Evolutionary conservation across 2,888 invertebrate genomes (phyloP).

Genomic region (Torymus aiolomorphi): DNA sequence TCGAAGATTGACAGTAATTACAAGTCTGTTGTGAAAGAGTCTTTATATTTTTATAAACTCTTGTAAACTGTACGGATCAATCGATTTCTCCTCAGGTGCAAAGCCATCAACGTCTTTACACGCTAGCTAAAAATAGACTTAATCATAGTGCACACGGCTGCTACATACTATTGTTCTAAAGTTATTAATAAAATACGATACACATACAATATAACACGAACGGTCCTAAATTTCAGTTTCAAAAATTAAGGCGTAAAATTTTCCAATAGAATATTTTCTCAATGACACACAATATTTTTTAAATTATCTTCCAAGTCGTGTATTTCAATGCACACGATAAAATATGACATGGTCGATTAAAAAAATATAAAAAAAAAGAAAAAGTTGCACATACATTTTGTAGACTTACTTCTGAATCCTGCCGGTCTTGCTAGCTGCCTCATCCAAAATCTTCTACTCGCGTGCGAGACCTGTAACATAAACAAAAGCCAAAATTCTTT

Average conservation of each 20-base stretch:
- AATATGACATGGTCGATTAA: too few relatives aligned
- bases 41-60: not conserved
- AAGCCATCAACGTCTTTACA: constrained; percentile 32
- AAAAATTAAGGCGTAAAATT: too few relatives aligned
- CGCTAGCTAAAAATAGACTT: constrained; percentile 8
- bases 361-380: too few relatives aligned
- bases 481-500: constrained; percentile 53
- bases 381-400: too few relatives aligned
- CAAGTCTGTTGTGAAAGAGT: not conserved
- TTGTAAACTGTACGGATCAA: not conserved
- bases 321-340: too few relatives aligned
- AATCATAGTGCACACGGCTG: not conserved
- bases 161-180: too few relatives aligned
- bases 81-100: not conserved
- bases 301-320: too few relatives aligned
- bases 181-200: too few relatives aligned
- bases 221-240: too few relatives aligned
- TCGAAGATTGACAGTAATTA: not conserved
- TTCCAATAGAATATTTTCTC: too few relatives aligned
- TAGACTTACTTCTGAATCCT: constrained; percentile 63
- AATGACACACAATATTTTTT: too few relatives aligned
- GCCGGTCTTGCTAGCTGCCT: constrained; percentile 62
- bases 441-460: constrained; percentile 67
- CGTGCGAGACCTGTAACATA: constrained; percentile 59
- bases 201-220: too few relatives aligned